A percentile compares a stretch with the other conserved stretches of the same genome.
phyloP scores from a whole-genome alignment of 2,888 invertebrate species.

The Vannuccia rotundouncinata region DNA sequence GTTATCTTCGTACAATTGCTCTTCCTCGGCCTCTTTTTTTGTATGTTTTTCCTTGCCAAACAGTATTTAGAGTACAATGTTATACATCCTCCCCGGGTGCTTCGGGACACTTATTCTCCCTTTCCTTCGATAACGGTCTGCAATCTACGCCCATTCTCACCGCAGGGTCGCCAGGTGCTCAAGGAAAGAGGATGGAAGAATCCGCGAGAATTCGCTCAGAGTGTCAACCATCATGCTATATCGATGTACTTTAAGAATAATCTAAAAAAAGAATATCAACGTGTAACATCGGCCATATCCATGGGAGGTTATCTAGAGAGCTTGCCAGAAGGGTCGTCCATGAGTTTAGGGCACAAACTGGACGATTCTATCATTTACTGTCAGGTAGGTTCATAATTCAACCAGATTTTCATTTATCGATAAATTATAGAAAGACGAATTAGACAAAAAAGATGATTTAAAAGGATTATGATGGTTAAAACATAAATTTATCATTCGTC shows the following conservation, averaged over 20 bases:
- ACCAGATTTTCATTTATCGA: too few relatives aligned
- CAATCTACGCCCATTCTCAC: conserved; percentile 39
- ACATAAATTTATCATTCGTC: too few relatives aligned
- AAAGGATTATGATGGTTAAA: too few relatives aligned
- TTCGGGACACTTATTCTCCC: conserved; percentile 36
- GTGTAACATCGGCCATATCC: conserved; percentile 24
- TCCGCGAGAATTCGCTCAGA: conserved; percentile 36
- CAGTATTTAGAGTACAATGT: conserved; percentile 40
- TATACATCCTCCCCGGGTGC: conserved; percentile 40
- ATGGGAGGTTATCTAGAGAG: conserved; percentile 38
- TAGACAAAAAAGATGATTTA: too few relatives aligned
- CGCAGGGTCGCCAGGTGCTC: conserved; percentile 28
- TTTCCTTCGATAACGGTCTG: conserved; percentile 40
- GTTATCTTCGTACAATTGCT: conserved; percentile 36
- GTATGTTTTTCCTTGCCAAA: conserved; percentile 36
- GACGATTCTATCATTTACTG: conserved; percentile 34
- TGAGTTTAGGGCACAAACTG: conserved; percentile 13
- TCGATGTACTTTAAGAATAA: not conserved
- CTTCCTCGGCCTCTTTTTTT: conserved; percentile 36
- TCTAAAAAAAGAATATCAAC: not conserved
- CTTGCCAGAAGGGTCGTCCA: conserved; percentile 17
- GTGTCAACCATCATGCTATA: conserved; percentile 29
- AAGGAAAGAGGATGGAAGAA: conserved; percentile 9
- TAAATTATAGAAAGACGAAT: too few relatives aligned
- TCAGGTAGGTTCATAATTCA: too few relatives aligned